phyloP scores from a whole-genome alignment of 2,888 invertebrate species.

The Apodemia mormo region DNA sequence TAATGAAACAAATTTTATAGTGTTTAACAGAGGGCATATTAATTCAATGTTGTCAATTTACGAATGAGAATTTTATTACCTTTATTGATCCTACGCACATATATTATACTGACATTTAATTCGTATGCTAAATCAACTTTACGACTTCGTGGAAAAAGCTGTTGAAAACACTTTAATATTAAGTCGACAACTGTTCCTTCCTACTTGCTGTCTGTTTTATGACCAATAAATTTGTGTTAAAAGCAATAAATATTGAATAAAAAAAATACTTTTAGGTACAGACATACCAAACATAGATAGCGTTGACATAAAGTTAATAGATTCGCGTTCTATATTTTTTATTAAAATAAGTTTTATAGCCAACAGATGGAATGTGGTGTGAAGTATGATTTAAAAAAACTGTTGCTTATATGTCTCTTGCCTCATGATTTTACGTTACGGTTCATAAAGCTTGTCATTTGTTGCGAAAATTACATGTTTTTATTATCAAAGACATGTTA shows the following conservation, averaged over 20 bases:
- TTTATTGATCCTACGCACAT: neutral
- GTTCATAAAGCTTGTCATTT: too few species aligned
- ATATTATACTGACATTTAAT: neutral
- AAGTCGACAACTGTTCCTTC: neutral
- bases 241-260: neutral
- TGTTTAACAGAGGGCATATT: neutral
- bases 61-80: neutral
- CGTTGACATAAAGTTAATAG: neutral
- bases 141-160: slow-evolving; percentile 11
- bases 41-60: neutral
- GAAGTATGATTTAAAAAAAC: neutral
- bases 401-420: too few species aligned
- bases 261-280: neutral
- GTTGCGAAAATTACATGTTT: too few species aligned
- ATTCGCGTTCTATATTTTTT: neutral
- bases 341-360: too few species aligned
- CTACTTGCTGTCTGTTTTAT: slow-evolving; percentile 1
- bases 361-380: too few species aligned
- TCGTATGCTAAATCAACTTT: slow-evolving; percentile 2
- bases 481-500: too few species aligned
- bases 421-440: too few species aligned
- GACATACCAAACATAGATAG: neutral
- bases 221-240: neutral
- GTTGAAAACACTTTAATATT: neutral
- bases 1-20: neutral